phyloP scores from a whole-genome alignment of 2,888 invertebrate genomes.

The Ennomos fuscantarius region DNA sequence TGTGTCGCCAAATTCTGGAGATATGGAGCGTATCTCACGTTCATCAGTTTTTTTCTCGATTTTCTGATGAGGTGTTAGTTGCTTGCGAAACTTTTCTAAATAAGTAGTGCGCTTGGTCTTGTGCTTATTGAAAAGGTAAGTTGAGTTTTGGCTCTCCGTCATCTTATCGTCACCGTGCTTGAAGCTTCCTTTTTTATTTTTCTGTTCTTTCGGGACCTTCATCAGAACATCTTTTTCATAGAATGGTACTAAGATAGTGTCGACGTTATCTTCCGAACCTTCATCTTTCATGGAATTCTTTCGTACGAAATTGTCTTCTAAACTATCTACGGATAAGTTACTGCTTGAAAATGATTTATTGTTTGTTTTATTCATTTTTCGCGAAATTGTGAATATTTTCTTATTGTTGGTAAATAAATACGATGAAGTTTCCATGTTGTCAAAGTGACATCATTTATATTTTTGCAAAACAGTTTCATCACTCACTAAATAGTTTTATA shows the following conservation, averaged over 20 bases:
- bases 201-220: slow-evolving; percentile 66
- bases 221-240: slow-evolving; percentile 79
- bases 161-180: slow-evolving; percentile 48
- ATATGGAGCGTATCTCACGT: slow-evolving; percentile 69
- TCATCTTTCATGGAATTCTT: slow-evolving; percentile 48
- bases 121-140: slow-evolving; percentile 69
- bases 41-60: slow-evolving; percentile 41
- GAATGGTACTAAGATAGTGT: slow-evolving; percentile 78
- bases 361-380: slow-evolving; percentile 62
- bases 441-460: slow-evolving; percentile 39
- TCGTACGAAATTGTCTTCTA: slow-evolving; percentile 59
- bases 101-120: slow-evolving; percentile 59
- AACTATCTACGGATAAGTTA: slow-evolving; percentile 72
- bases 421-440: slow-evolving; percentile 57
- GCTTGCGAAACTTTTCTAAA: slow-evolving; percentile 73
- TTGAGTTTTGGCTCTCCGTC: slow-evolving; percentile 47
- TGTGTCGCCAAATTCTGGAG: slow-evolving; percentile 76
- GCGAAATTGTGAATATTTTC: slow-evolving; percentile 50
- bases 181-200: slow-evolving; percentile 46
- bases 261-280: slow-evolving; percentile 59
- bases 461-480: too few species aligned
- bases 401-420: slow-evolving; percentile 65
- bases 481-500: too few species aligned
- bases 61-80: slow-evolving; percentile 52
- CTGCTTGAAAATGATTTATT: slow-evolving; percentile 53